Base-by-base conservation (phyloP, 2,888 invertebrate genomes). In the Esperia sulphurella region DNA sequence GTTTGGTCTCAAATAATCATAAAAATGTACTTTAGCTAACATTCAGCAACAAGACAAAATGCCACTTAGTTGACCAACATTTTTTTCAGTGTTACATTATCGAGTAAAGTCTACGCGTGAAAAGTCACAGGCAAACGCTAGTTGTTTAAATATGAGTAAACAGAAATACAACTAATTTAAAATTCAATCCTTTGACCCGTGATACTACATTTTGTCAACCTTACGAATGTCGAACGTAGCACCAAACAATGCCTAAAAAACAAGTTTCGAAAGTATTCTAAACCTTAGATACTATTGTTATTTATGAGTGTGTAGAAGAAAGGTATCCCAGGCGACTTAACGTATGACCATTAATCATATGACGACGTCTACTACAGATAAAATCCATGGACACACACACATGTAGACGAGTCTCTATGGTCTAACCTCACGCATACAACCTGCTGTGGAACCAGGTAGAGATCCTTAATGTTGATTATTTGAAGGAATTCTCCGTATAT, bases 301-400 rank as follows among this genome's bases (percentile, higher is more conserved):
- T 70, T 75, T 71, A 68, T 68, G 68, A 69, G 75, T 61, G 65
- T 57, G 65, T 65, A 64, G 71, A 70, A 76, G 75, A 80, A 78
- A 78, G 79, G 75, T 73, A 78, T 79, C 71, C 72, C 71, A 71
- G 63, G 65, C 68, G 71, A 71, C 75, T 78, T 63, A 75, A 67
- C 65, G 77, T 78, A 61, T 58, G 65, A 63, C 68, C 80, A 89
- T 89, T 86, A 82, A 86, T 88, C 87, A 87, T 85, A 79, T 54
- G 78, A 77, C 73, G 66, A 71, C 65, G 77, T 67, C 69, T 61
- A 59, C 61, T 56, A 61, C 60, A 80, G 83, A 84, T 82, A 83
- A 79, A 80, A 77, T 76, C 75, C 69, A 65, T 65, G 64, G 67
- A 58, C 57, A 61, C 65, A 60, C 68, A 59, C 61, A 63, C 58